Conservation (phyloP, 2,888 invertebrate species). For the Myathropa florea region DNA sequence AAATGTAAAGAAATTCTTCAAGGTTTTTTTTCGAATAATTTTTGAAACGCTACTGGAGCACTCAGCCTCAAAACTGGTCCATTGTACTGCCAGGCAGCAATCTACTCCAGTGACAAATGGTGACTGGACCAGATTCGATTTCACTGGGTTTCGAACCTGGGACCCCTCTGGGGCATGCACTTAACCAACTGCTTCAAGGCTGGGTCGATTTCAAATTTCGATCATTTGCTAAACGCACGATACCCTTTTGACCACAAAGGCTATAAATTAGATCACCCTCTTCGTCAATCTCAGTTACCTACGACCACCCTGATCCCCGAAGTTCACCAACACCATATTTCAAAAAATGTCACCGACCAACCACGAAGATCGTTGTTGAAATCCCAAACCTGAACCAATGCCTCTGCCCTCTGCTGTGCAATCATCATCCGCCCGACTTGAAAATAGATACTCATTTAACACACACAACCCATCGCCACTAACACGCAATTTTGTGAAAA, state of each 20-base stretch:
- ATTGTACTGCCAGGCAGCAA: too few species aligned
- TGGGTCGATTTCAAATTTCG: too few species aligned
- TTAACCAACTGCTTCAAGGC: too few species aligned
- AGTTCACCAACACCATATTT: neutral
- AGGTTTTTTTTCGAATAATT: too few species aligned
- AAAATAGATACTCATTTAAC: neutral
- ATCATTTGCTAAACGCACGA: too few species aligned
- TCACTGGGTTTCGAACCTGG: too few species aligned
- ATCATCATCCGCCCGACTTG: neutral
- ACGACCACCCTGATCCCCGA: neutral
- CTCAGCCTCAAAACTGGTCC: too few species aligned
- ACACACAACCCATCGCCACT: neutral
- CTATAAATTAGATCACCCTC: neutral
- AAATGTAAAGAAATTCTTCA: too few species aligned
- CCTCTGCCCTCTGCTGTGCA: neutral
- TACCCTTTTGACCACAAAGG: neutral
- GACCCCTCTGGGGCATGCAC: too few species aligned
- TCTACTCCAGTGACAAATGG: too few species aligned
- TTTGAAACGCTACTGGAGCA: too few species aligned
- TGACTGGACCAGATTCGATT: too few species aligned
- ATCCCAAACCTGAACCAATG: neutral
- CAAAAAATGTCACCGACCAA: neutral
- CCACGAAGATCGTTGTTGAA: neutral
- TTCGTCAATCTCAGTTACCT: neutral
- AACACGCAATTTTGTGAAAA: slow-evolving; percentile 35